Evolutionary conservation across 1,140 invertebrate species (phyloP), one percentile per base, ranked within the genome.

Genomic region (Tetragonula clypearis): DNA sequence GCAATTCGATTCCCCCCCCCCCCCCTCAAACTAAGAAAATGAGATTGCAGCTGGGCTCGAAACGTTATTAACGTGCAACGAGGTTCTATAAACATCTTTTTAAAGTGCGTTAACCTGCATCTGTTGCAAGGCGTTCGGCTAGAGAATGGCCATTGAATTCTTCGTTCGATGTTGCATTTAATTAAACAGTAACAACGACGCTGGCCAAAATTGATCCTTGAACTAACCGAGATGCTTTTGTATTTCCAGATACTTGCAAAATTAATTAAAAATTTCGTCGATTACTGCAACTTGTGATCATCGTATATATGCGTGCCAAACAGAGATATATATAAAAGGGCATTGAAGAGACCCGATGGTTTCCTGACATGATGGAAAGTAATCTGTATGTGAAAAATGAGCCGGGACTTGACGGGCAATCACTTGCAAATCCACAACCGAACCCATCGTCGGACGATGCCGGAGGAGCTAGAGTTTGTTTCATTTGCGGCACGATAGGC

Each of bases 401-500:
- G 86, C 88, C 92, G 82, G 93, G 93, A 88, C 92, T 93, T 68
- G 94, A 95, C 79, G 92, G 91, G 84, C 93, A 94, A 89, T 92
- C 92, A 71, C 89, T 92, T 68, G 69, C 85, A 55, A 93, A 89
- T 90, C 85, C 90, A 41, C 90, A 92, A 83, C 15, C 87, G 12
- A 92, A 90, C 89, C 80, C 86, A 66, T 55, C 89, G 72, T 79
- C 78, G 1, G 91, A 92, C 21, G 92, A 93, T 60, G 85, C 73
- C 1, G 88, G 73, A 19, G 91, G 92, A n/a, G 84, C 88, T n/a
- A 88, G 90, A 74, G 91, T 97, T 80, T 99, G 98, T 95, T 98
- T 98, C 95, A 98, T 98, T 23, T 99, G 98, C 95, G 98, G 98
- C 55, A 97, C 96, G 80, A 95, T 96, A 26, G 96, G 96, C 84